phyloP scores from a whole-genome alignment of 2,888 invertebrate genomes.

The Volucella inanis region DNA sequence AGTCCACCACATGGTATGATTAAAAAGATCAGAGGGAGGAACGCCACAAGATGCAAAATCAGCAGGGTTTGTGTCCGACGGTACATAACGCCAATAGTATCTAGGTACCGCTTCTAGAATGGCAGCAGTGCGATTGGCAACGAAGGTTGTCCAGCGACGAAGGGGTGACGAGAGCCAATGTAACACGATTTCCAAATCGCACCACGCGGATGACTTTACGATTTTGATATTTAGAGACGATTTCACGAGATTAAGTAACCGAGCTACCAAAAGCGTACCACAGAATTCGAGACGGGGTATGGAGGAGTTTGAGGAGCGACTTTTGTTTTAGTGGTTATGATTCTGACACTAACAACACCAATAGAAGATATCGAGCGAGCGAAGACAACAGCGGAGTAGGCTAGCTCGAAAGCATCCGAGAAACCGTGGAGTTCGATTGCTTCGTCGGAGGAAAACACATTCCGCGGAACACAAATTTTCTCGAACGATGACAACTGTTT shows the following conservation, averaged over 20 bases:
- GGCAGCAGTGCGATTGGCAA: slow-evolving; percentile 58
- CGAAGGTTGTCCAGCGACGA: slow-evolving; percentile 58
- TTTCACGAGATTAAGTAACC: slow-evolving; percentile 30
- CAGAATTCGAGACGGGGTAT: slow-evolving; percentile 57
- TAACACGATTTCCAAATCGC: slow-evolving; percentile 77
- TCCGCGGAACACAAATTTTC: slow-evolving; percentile 4
- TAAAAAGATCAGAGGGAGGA: slow-evolving; percentile 21
- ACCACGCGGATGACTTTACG: not conserved
- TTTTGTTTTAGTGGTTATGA: not conserved
- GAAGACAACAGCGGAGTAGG: no score
- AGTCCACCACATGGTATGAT: not conserved
- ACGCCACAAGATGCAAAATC: slow-evolving; percentile 4
- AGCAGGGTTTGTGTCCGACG: slow-evolving; percentile 53
- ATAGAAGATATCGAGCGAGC: slow-evolving; percentile 3
- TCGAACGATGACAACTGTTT: no score
- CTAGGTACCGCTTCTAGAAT: slow-evolving; percentile 40
- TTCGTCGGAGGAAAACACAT: no score
- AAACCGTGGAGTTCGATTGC: slow-evolving; percentile 36
- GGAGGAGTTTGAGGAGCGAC: slow-evolving; percentile 16
- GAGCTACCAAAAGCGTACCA: slow-evolving; percentile 38
- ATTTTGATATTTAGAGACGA: slow-evolving; percentile 22
- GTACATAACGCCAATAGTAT: slow-evolving; percentile 57
- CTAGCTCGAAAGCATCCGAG: no score
- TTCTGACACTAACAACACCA: not conserved
- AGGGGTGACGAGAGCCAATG: slow-evolving; percentile 76